Percentiles rank a stretch among this genome's conserved stretches.
phyloP scores from a whole-genome alignment of 2,888 invertebrate species.

The Hypercompe scribonia region DNA sequence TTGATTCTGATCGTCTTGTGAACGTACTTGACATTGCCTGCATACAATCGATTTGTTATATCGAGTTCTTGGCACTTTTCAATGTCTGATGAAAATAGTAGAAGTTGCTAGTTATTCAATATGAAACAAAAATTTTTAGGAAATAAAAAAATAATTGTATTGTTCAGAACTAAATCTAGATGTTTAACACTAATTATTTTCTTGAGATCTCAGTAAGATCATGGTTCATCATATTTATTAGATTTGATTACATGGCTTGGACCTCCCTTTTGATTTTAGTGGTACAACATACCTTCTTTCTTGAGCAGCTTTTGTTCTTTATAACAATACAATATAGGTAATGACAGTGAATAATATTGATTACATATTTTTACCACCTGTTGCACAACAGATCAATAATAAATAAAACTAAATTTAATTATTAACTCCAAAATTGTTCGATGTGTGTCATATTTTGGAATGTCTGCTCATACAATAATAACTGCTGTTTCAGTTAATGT shows the following conservation, averaged over 20 bases:
- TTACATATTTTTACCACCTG: not conserved
- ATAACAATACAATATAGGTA: not conserved
- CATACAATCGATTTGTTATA: not conserved
- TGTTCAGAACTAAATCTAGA: too few species aligned
- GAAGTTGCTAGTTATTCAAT: not conserved
- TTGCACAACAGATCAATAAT: not conserved
- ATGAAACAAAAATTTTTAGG: too few species aligned
- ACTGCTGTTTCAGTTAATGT: not conserved
- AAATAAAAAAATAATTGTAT: too few species aligned
- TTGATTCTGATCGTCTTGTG: not conserved
- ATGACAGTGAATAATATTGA: not conserved
- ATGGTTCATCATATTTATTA: too few species aligned
- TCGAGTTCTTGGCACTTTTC: not conserved
- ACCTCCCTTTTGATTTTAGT: too few species aligned
- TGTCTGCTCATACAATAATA: not conserved
- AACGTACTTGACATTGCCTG: conserved; percentile 1
- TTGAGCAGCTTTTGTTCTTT: not conserved
- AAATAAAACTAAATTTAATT: not conserved
- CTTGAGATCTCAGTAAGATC: too few species aligned
- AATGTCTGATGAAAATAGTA: not conserved
- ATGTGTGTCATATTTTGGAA: not conserved
- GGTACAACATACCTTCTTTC: not conserved
- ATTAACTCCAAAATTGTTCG: not conserved
- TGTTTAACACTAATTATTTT: too few species aligned
- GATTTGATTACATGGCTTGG: too few species aligned